phyloP scores from a whole-genome alignment of 2,888 invertebrate species.

The Crossocerus cetratus region DNA sequence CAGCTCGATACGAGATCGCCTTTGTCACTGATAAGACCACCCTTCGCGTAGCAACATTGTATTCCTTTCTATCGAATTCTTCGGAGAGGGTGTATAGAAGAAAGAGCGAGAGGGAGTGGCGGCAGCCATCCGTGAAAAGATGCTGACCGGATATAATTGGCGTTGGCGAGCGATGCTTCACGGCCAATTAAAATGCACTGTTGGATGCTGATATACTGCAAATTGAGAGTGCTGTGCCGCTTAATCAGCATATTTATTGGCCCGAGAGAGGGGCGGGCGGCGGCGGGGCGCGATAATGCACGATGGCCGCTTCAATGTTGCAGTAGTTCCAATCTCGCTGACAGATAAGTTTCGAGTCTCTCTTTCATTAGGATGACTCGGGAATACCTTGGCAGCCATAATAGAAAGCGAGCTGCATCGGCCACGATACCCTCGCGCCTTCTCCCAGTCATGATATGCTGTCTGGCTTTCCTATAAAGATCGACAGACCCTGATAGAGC shows the following conservation, averaged over 20 bases:
- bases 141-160: constrained; percentile 47
- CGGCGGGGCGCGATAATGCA: constrained; percentile 28
- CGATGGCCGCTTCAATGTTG: constrained; percentile 38
- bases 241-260: constrained; percentile 63
- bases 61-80: no score
- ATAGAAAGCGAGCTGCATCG: constrained; percentile 27
- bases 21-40: no score
- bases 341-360: constrained; percentile 42
- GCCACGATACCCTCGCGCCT: constrained; percentile 5
- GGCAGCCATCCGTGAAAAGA: constrained; percentile 34
- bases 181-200: constrained; percentile 61
- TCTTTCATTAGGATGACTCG: constrained; percentile 44
- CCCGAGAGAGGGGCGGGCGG: constrained; percentile 41
- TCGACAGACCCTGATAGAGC: not conserved
- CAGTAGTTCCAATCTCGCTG: constrained; percentile 45
- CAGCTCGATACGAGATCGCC: no score
- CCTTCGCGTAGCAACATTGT: no score
- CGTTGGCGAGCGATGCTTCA: constrained; percentile 51
- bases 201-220: constrained; percentile 63
- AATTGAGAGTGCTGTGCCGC: constrained; percentile 60
- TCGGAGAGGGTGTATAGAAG: no score
- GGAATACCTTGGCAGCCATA: constrained; percentile 41
- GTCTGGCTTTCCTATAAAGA: constrained; percentile 35
- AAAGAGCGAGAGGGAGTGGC: not conserved
- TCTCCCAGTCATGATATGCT: constrained; percentile 35